A percentile compares a stretch with the other conserved stretches of the same genome.
Conservation (phyloP, 1,140 invertebrate genomes). For the Ladona fulva region DNA sequence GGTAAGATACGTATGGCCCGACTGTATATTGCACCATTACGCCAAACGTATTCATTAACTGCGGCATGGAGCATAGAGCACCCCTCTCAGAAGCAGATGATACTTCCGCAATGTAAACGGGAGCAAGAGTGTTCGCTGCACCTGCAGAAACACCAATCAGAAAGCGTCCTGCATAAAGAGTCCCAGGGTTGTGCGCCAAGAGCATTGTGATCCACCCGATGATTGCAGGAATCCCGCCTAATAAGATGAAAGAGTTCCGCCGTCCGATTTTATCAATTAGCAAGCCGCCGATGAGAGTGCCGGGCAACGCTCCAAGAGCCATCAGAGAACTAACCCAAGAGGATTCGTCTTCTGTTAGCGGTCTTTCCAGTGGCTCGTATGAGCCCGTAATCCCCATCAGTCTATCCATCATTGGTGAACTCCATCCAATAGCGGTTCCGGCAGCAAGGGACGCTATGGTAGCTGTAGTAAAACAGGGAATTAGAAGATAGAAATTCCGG, state of each 20-base stretch:
- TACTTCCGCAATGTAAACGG: slow-evolving; percentile 39
- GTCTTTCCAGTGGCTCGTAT: slow-evolving; percentile 36
- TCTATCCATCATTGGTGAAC: slow-evolving; percentile 40
- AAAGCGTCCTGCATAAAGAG: neutral
- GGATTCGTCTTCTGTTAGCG: slow-evolving; percentile 44
- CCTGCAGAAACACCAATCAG: slow-evolving; percentile 33
- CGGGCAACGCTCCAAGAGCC: slow-evolving; percentile 40
- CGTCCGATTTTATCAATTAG: slow-evolving; percentile 21
- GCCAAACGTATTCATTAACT: slow-evolving; percentile 35
- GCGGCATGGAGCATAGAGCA: slow-evolving; percentile 32
- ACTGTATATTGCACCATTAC: slow-evolving; percentile 36
- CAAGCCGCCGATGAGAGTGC: slow-evolving; percentile 36
- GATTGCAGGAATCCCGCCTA: neutral
- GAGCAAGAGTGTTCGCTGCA: slow-evolving; percentile 31
- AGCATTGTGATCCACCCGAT: neutral
- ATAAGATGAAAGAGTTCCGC: neutral
- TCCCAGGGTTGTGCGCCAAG: neutral
- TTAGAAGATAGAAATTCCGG: too few species aligned
- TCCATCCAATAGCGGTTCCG: slow-evolving; percentile 42
- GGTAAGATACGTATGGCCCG: slow-evolving; percentile 32
- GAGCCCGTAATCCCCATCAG: slow-evolving; percentile 38
- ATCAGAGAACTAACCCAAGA: slow-evolving; percentile 54
- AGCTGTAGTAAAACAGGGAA: slow-evolving; percentile 26
- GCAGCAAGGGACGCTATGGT: slow-evolving; percentile 30
- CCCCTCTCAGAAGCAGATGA: slow-evolving; percentile 35